A percentile compares a stretch with the other conserved stretches of the same genome.
Conservation (phyloP, 2,797 vertebrate genomes). For the Halcyon leucocephala region DNA sequence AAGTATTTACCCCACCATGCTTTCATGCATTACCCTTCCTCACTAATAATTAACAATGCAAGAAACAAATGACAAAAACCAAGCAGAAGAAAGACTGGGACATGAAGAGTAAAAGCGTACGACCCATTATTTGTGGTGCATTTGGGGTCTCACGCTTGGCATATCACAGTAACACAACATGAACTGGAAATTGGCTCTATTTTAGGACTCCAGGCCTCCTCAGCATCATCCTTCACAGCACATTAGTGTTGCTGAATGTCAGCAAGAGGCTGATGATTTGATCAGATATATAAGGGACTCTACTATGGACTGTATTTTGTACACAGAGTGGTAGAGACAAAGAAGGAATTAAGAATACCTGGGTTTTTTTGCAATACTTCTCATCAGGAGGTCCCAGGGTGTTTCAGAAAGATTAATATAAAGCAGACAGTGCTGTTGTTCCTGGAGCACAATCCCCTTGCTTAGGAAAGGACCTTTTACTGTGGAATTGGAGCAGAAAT, state of each 20-base stretch:
- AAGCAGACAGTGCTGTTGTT: not conserved
- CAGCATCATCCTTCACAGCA: not conserved
- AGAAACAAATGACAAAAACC: not conserved
- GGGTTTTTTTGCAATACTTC: not conserved
- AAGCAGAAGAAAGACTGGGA: not conserved
- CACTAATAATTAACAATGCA: not conserved
- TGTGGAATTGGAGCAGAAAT: not conserved
- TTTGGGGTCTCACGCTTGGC: not conserved
- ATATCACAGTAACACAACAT: not conserved
- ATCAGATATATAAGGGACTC: not conserved
- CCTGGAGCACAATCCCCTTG: not conserved
- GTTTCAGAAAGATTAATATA: not conserved
- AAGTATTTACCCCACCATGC: not conserved
- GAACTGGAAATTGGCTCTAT: not conserved
- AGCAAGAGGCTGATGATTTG: not conserved
- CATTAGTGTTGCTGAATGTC: not conserved
- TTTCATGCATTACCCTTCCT: not conserved
- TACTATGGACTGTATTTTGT: not conserved
- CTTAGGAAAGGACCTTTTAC: not conserved
- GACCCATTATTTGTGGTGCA: not conserved
- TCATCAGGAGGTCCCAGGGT: not conserved
- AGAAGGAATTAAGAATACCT: not conserved
- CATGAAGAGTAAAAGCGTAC: rapidly evolving
- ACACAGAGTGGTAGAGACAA: not conserved
- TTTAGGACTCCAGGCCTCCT: not conserved